Conservation (phyloP, 2,797 vertebrate species). For the Pipistrellus pipistrellus region DNA sequence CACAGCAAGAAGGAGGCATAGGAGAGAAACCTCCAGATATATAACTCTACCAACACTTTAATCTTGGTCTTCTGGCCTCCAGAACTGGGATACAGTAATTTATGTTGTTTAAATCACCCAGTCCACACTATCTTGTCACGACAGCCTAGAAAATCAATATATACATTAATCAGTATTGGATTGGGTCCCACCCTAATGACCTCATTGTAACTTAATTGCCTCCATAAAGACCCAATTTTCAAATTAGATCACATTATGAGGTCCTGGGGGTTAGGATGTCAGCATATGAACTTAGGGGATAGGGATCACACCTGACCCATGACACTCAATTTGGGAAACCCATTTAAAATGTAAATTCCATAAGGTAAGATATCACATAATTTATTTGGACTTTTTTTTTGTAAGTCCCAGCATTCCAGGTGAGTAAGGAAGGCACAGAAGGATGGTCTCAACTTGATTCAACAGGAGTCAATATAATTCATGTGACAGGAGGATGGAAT, state of each 20-base stretch:
- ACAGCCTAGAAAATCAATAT: no score
- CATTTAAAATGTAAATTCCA: neutral
- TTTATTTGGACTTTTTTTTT: neutral
- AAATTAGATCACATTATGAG: neutral
- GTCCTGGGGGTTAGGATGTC: no score
- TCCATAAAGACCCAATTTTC: neutral
- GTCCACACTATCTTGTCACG: fast-evolving
- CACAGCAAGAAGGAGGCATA: neutral
- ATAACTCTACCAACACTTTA: fast-evolving
- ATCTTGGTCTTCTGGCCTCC: neutral
- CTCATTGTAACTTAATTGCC: neutral
- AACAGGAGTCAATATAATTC: fast-evolving
- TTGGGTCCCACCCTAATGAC: neutral
- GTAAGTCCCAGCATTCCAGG: neutral
- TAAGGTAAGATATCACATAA: neutral
- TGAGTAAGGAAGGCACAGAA: fast-evolving
- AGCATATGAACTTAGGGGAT: neutral
- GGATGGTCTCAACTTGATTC: fast-evolving
- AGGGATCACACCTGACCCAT: fast-evolving
- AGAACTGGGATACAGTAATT: no score
- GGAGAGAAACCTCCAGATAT: neutral
- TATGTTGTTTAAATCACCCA: no score
- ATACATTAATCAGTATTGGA: neutral
- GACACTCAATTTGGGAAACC: neutral
- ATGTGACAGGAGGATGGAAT: neutral